Percentiles rank a stretch among this genome's conserved stretches.
Evolutionary conservation across 2,113 vertebrate species (phyloP).

Genomic region (Esox niger): DNA sequence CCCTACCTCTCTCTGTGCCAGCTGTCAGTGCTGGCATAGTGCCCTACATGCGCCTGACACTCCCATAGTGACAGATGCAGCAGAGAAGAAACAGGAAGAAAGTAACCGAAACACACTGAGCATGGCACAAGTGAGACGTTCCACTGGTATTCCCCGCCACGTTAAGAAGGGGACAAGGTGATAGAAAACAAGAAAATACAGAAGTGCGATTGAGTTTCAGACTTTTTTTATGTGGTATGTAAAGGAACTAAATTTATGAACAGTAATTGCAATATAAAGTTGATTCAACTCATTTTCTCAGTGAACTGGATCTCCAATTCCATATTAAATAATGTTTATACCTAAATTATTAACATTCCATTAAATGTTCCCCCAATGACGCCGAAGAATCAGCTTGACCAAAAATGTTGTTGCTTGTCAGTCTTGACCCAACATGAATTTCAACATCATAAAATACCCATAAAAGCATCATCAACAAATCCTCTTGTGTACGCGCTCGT

Average conservation of each 20-base stretch:
- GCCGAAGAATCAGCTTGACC: constrained; percentile 49
- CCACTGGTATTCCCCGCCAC: constrained; percentile 45
- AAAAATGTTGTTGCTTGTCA: constrained; percentile 35
- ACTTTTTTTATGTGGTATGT: constrained; percentile 29
- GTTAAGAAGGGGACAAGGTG: constrained; percentile 55
- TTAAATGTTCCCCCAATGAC: constrained; percentile 48
- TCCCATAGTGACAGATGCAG: constrained; percentile 59
- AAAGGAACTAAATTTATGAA: neutral
- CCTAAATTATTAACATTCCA: constrained; percentile 57
- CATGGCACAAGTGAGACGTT: constrained; percentile 35
- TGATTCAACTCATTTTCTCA: too few species aligned
- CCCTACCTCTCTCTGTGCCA: constrained; percentile 60
- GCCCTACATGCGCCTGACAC: constrained; percentile 53
- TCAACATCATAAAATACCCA: constrained; percentile 32
- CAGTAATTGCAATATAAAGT: neutral
- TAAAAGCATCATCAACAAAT: too few species aligned
- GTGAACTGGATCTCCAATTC: too few species aligned
- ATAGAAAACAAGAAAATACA: constrained; percentile 39
- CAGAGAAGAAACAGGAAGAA: constrained; percentile 41
- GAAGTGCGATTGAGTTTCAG: constrained; percentile 49
- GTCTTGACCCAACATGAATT: constrained; percentile 29
- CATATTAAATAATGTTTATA: neutral
- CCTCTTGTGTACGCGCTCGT: too few species aligned
- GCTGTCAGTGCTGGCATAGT: constrained; percentile 66
- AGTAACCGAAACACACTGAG: constrained; percentile 5